These are phyloP conservation scores for Dynastes grantii DNA, from an alignment of 2,888 invertebrate species.

Conservation along the genomic window DNA sequence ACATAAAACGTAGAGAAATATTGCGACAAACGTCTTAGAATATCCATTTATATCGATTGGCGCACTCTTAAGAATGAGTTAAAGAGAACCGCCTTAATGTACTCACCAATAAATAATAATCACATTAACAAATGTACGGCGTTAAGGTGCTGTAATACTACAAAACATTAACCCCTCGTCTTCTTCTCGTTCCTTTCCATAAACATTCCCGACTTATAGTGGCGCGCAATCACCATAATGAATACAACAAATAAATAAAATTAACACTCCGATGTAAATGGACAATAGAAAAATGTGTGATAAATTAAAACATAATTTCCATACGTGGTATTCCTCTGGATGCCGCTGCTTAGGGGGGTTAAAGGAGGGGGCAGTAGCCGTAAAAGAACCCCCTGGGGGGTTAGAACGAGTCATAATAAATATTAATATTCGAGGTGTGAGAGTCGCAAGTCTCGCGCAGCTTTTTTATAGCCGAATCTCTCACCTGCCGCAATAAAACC, in stretches of 20 bases:
- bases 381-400: constrained; percentile 68
- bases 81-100: constrained; percentile 42
- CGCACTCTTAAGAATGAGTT: constrained; percentile 13
- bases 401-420: constrained; percentile 70
- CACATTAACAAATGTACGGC: constrained; percentile 49
- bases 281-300: constrained; percentile 69
- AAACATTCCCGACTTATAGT: constrained; percentile 50
- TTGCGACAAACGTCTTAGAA: constrained; percentile 11
- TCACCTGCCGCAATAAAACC: constrained; percentile 70
- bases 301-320: constrained; percentile 70
- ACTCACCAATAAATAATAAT: constrained; percentile 51
- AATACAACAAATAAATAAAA: constrained; percentile 69
- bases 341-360: constrained; percentile 57
- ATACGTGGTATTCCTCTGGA: constrained; percentile 68
- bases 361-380: constrained; percentile 68
- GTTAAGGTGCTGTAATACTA: constrained; percentile 41
- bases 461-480: constrained; percentile 61
- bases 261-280: constrained; percentile 69
- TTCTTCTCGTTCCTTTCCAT: constrained; percentile 45
- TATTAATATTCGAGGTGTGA: constrained; percentile 70
- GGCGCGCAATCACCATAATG: constrained; percentile 61
- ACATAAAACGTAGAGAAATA: neutral
- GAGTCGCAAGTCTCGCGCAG: constrained; percentile 62
- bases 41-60: constrained; percentile 30
- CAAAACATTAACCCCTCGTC: constrained; percentile 47